Percentiles rank a stretch among this genome's conserved stretches.
Conservation (phyloP, 2,113 vertebrate genomes). For the Caranx ignobilis region DNA sequence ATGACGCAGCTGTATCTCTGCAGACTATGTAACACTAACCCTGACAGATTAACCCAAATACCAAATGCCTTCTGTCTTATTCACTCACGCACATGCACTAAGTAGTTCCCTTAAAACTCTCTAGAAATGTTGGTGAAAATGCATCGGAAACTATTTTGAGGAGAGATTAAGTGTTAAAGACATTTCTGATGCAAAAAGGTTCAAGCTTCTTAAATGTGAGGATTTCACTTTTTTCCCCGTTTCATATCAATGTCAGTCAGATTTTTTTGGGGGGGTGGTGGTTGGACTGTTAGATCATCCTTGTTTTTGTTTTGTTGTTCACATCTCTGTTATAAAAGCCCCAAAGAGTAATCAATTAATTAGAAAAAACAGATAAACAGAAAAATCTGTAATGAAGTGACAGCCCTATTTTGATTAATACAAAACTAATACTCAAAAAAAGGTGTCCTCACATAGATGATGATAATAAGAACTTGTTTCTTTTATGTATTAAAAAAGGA, state of each 20-base stretch:
- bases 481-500: slow-evolving; percentile 30
- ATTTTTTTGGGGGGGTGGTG: not conserved
- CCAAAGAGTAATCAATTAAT: not conserved
- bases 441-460: not conserved
- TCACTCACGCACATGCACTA: not conserved
- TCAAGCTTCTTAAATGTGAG: not conserved
- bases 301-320: not conserved
- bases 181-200: not conserved
- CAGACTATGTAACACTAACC: slow-evolving; percentile 6
- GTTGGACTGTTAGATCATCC: not conserved
- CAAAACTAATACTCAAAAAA: slow-evolving; percentile 2
- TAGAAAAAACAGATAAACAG: not conserved
- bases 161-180: not conserved
- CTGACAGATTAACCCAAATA: slow-evolving; percentile 35
- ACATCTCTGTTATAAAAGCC: not conserved
- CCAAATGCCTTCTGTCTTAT: not conserved
- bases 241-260: not conserved
- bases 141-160: not conserved
- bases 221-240: not conserved
- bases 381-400: not conserved
- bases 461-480: slow-evolving; percentile 14
- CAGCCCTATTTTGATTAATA: not conserved
- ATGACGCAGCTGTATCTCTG: slow-evolving; percentile 30
- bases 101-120: not conserved
- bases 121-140: not conserved